A percentile compares a stretch with the other conserved stretches of the same genome.
phyloP scores from a whole-genome alignment of 2,797 vertebrate species.

The Gobio occitaniae region DNA sequence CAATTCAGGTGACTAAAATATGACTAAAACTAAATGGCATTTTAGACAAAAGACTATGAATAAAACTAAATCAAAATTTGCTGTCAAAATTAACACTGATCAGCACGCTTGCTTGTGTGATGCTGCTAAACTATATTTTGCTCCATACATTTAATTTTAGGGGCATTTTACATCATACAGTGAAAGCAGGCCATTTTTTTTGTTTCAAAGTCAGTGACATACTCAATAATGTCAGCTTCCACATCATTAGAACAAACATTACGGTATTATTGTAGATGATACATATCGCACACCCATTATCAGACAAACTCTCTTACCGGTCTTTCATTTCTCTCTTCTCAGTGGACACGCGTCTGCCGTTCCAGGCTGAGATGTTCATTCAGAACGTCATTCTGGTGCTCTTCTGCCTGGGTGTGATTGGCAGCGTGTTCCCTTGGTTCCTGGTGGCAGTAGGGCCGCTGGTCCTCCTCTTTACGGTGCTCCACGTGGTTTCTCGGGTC shows the following conservation, averaged over 20 bases:
- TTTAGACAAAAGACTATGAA: too few relatives aligned
- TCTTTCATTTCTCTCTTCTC: conserved; percentile 8
- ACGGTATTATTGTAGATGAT: neutral
- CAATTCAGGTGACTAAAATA: too few relatives aligned
- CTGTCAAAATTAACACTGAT: too few relatives aligned
- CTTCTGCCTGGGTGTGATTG: conserved; percentile 89
- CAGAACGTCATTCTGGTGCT: conserved; percentile 92
- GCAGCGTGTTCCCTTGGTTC: conserved; percentile 91
- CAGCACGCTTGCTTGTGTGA: neutral
- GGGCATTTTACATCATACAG: neutral
- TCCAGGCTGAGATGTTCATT: conserved; percentile 95
- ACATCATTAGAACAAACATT: neutral
- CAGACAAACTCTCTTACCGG: conserved; percentile 5
- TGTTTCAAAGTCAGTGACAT: neutral
- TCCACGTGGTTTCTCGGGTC: conserved; percentile 88
- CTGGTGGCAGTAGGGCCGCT: conserved; percentile 88
- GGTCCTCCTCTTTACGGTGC: conserved; percentile 81
- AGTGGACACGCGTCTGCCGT: conserved; percentile 92
- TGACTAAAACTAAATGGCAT: too few relatives aligned
- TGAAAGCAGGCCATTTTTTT: neutral
- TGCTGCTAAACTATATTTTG: neutral
- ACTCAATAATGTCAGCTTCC: too few relatives aligned
- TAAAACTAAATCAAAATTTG: too few relatives aligned
- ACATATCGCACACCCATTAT: neutral
- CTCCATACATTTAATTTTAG: neutral